Evolutionary conservation across 2,888 invertebrate genomes (phyloP), one percentile per base, ranked within the genome.

Genomic region (Ctena decussata): DNA sequence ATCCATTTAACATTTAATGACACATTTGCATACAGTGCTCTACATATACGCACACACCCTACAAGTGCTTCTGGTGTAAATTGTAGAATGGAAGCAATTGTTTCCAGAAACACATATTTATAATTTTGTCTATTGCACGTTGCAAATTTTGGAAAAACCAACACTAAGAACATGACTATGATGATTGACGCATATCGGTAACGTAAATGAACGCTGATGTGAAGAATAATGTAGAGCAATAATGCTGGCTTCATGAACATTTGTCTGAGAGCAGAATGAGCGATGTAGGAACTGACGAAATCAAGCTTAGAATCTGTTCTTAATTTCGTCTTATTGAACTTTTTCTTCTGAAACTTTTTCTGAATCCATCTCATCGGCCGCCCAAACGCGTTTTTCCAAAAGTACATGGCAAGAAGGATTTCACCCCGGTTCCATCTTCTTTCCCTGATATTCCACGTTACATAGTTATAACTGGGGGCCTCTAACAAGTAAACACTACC

Each of bases 241-340:
- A 93, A 75, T 27, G 93, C 84, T 0, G 94, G 94, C 73, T 94
- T 94, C 93, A 94, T 93, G 72, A 93, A 87, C 94, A 94, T 94
- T 80, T 93, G 93, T 35, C 94, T 71, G 24, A 94, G 77, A 15
- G 94, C 93, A 0, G 92, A 92, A 84, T 94, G 93, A n/a, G 94
- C 94, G 37, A 93, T 86, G 86, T 94, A 93, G 5, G 92, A 92
- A 21, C 92, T 93, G 0, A 93, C 91, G 65, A 94, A 92, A 84
- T 93, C 93, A 30, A 94, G 83, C 46, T 91, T 90, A 15, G 92
- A 91, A 78, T 92, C 91, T 8, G 94, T 94, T 37, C 94, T 79
- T 24, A 94, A 85, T 80, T 91, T 91, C n/a, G 93, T 93, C 57
- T 77, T 75, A 72, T 93, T 92, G 80, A 92, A 94, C 70, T 93